phyloP scores from a whole-genome alignment of 2,888 invertebrate genomes.

The Drosophila subquinaria region DNA sequence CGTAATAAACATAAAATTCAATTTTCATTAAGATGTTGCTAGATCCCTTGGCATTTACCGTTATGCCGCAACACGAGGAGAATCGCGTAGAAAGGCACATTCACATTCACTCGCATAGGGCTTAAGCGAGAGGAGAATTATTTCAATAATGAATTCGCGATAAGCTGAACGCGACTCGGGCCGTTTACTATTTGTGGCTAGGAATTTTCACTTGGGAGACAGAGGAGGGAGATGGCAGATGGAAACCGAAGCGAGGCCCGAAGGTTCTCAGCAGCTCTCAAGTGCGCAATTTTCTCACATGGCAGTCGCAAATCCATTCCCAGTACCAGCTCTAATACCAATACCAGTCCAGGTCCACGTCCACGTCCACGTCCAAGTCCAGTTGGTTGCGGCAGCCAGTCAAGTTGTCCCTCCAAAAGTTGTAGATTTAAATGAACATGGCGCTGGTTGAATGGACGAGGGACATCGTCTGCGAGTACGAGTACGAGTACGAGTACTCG shows the following conservation, averaged over 20 bases:
- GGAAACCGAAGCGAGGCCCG: constrained; percentile 29
- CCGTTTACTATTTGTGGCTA: constrained; percentile 56
- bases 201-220: constrained; percentile 65
- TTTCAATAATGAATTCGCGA: constrained; percentile 83
- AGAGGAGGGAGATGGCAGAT: not conserved
- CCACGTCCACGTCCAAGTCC: constrained; percentile 47
- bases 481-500: no score
- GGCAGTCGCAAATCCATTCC: constrained; percentile 45
- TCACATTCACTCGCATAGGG: constrained; percentile 45
- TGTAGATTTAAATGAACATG: constrained; percentile 83
- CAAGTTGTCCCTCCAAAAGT: constrained; percentile 83
- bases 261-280: constrained; percentile 67
- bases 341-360: constrained; percentile 24
- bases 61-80: constrained; percentile 42
- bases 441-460: constrained; percentile 59
- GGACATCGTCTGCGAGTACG: constrained; percentile 13
- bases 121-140: constrained; percentile 57
- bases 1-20: constrained; percentile 81
- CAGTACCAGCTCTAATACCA: constrained; percentile 6
- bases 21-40: constrained; percentile 78
- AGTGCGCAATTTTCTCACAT: constrained; percentile 82
- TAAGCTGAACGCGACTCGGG: constrained; percentile 67
- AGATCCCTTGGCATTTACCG: constrained; percentile 73
- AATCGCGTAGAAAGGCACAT: not conserved
- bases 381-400: constrained; percentile 46